Conservation (phyloP, 2,797 vertebrate genomes). For the Labeo calbasu region DNA sequence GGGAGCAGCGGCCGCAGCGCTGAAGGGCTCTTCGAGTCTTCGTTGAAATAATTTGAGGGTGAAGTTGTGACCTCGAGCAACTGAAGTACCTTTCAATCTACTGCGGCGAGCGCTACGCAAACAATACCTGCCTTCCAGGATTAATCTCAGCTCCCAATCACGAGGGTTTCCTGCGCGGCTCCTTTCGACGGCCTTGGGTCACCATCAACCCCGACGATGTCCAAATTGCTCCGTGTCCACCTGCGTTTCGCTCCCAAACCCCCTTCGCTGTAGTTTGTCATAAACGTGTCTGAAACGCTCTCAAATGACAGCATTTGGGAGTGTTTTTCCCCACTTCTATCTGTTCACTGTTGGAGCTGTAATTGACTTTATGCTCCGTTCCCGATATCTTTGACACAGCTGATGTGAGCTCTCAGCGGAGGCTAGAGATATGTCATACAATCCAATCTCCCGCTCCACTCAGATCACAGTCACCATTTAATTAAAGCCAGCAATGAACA, state of each 20-base stretch:
- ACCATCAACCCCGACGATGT: background rate
- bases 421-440: conserved; percentile 64
- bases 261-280: conserved; percentile 23
- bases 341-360: conserved; percentile 58
- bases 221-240: conserved; percentile 13
- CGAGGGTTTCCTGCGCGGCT: conserved; percentile 8
- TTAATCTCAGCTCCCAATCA: conserved; percentile 51
- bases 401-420: conserved; percentile 62
- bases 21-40: conserved; percentile 55
- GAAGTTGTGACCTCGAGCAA: conserved; percentile 59
- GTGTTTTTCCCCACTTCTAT: conserved; percentile 54
- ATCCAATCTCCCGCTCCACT: conserved; percentile 62
- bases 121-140: conserved; percentile 51
- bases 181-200: conserved; percentile 24
- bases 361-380: conserved; percentile 65
- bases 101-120: conserved; percentile 38
- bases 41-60: conserved; percentile 58
- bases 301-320: conserved; percentile 50
- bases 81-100: conserved; percentile 61
- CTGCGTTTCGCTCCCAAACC: conserved; percentile 11
- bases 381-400: conserved; percentile 60
- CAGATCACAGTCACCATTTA: conserved; percentile 63
- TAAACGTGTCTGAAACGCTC: conserved; percentile 47
- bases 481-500: conserved; percentile 66
- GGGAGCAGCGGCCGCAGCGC: conserved; percentile 1